These are phyloP conservation scores for Hoplias malabaricus DNA, from an alignment of 2,113 vertebrate species.

Conservation along the genomic window DNA sequence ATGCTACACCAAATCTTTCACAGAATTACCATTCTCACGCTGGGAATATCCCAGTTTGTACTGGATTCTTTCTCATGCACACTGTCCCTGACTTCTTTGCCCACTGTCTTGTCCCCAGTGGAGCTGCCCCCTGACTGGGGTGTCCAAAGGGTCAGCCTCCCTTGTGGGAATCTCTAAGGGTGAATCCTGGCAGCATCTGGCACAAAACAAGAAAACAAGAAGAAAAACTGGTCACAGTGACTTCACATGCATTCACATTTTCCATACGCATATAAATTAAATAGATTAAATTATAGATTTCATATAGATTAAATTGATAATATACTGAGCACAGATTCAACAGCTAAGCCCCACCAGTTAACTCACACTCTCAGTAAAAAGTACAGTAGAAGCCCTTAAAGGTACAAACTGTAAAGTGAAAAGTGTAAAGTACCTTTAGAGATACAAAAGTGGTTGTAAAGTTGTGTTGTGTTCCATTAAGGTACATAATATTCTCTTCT, in stretches of 20 bases:
- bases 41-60: neutral
- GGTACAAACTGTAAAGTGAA: no score
- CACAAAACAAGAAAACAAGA: neutral
- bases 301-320: no score
- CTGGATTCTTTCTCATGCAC: slow-evolving; percentile 13
- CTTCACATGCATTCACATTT: neutral
- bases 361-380: no score
- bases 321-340: no score
- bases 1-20: neutral
- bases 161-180: slow-evolving; percentile 30
- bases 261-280: no score
- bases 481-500: no score
- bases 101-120: slow-evolving; percentile 19
- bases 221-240: slow-evolving; percentile 18
- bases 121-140: slow-evolving; percentile 13
- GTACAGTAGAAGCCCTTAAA: no score
- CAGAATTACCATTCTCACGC: neutral
- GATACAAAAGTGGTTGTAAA: no score
- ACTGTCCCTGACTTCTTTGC: slow-evolving; percentile 13
- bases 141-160: slow-evolving; percentile 11
- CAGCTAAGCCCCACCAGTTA: no score
- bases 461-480: no score
- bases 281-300: no score
- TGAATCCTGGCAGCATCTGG: slow-evolving; percentile 7
- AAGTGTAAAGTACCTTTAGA: no score